A percentile compares a stretch with the other conserved stretches of the same genome.
Evolutionary conservation across 2,888 invertebrate species (phyloP).

Genomic region (Drosophila anceps): DNA sequence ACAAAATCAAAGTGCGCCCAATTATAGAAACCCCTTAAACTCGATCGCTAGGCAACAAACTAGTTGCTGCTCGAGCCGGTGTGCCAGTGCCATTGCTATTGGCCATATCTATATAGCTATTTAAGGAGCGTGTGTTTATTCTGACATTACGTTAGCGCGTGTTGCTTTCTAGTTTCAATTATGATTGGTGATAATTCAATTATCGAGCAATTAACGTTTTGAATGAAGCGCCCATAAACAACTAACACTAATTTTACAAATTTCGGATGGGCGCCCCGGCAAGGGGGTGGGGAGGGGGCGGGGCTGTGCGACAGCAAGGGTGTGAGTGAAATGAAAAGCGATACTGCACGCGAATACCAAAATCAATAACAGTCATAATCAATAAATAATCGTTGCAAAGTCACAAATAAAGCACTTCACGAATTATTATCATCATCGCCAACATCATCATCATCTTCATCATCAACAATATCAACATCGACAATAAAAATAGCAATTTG

Average conservation of each 20-base stretch:
- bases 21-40: slow-evolving; percentile 38
- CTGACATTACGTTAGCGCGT: slow-evolving; percentile 62
- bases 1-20: slow-evolving; percentile 52
- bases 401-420: slow-evolving; percentile 62
- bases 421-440: slow-evolving; percentile 17
- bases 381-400: slow-evolving; percentile 58
- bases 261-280: not conserved
- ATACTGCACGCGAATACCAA: slow-evolving; percentile 38
- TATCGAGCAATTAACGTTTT: slow-evolving; percentile 71
- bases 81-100: not conserved
- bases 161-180: slow-evolving; percentile 58
- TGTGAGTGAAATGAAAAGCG: slow-evolving; percentile 45
- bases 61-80: not conserved
- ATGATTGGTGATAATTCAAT: slow-evolving; percentile 74
- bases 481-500: slow-evolving; percentile 15
- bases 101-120: slow-evolving; percentile 17
- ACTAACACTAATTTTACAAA: slow-evolving; percentile 13
- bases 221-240: slow-evolving; percentile 59
- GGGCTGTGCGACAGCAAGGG: not conserved
- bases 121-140: slow-evolving; percentile 27
- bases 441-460: slow-evolving; percentile 6
- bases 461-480: not conserved
- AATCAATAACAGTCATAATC: slow-evolving; percentile 62
- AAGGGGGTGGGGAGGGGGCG: not conserved
- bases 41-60: slow-evolving; percentile 45